These are phyloP conservation scores for Umimayanthus chanpuru DNA, from an alignment of 92 coral and sea anemone genomes.

Conservation along the genomic window DNA sequence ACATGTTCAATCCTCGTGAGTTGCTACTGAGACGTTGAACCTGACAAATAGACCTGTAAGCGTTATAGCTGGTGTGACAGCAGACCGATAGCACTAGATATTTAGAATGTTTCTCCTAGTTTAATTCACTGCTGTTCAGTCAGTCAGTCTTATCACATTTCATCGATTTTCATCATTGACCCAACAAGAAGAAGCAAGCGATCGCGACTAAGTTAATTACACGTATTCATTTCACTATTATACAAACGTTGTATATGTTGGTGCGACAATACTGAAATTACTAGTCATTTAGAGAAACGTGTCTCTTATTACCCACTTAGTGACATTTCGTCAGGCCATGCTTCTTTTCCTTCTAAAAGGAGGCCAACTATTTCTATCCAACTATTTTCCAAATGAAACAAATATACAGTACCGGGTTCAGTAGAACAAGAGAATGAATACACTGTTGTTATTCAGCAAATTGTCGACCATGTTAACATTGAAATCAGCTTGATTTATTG, in stretches of 20 bases:
- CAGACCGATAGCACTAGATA: background rate
- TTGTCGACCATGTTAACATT: background rate
- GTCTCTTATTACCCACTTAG: no score
- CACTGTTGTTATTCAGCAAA: background rate
- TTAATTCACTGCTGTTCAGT: no score
- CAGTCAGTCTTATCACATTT: no score
- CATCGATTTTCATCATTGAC: no score
- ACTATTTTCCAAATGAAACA: no score
- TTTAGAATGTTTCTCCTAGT: background rate
- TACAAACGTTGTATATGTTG: background rate
- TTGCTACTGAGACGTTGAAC: background rate
- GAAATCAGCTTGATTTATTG: background rate
- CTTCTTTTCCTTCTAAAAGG: no score
- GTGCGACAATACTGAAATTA: background rate
- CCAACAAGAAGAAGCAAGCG: no score
- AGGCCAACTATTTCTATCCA: no score
- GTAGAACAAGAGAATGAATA: background rate
- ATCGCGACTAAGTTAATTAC: background rate
- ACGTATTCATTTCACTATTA: no score
- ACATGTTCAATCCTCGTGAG: background rate
- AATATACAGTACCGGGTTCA: background rate
- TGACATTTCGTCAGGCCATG: no score
- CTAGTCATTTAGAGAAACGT: no score
- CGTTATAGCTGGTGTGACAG: background rate
- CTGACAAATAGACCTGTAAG: background rate